Evolutionary conservation across 2,888 invertebrate genomes (phyloP).

Genomic region (Embidobia sp.): DNA sequence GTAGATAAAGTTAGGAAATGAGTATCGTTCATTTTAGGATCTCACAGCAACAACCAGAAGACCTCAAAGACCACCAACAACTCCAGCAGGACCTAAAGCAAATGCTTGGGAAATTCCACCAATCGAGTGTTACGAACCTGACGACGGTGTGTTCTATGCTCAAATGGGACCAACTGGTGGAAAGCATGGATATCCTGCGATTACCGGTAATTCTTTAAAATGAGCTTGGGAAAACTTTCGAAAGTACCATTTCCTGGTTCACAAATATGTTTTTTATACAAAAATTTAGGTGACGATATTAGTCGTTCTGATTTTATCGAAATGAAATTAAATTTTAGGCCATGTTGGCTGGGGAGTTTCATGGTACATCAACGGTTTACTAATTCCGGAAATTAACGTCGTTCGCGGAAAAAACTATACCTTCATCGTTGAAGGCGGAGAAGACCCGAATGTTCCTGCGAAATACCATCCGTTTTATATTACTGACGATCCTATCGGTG

Average conservation of each 20-base stretch:
- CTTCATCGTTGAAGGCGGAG: constrained; percentile 93
- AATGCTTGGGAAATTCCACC: constrained; percentile 93
- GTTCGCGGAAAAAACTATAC: constrained; percentile 93
- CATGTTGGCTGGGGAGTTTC: constrained; percentile 97
- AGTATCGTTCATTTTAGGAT: constrained; percentile 56
- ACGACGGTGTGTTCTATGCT: constrained; percentile 95
- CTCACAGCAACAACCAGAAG: constrained; percentile 74
- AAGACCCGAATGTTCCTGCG: constrained; percentile 89
- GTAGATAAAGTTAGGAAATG: too few species aligned
- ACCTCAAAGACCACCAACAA: constrained; percentile 78
- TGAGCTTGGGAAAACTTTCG: too few species aligned
- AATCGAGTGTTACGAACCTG: constrained; percentile 93
- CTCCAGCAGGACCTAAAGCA: constrained; percentile 85
- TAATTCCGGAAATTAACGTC: constrained; percentile 95
- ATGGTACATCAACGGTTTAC: constrained; percentile 96
- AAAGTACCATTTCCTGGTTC: too few species aligned
- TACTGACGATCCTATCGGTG: constrained; percentile 95
- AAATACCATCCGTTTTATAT: constrained; percentile 96
- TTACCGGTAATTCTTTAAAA: constrained; percentile 91
- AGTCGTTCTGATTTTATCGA: background rate
- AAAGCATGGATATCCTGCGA: constrained; percentile 89
- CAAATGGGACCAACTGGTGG: constrained; percentile 95
- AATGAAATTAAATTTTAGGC: constrained; percentile 82
- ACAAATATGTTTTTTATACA: too few species aligned
- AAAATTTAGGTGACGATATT: too few species aligned